Base-by-base conservation (phyloP, 92 coral and sea anemone species). In the Zoanthus gigantus region DNA sequence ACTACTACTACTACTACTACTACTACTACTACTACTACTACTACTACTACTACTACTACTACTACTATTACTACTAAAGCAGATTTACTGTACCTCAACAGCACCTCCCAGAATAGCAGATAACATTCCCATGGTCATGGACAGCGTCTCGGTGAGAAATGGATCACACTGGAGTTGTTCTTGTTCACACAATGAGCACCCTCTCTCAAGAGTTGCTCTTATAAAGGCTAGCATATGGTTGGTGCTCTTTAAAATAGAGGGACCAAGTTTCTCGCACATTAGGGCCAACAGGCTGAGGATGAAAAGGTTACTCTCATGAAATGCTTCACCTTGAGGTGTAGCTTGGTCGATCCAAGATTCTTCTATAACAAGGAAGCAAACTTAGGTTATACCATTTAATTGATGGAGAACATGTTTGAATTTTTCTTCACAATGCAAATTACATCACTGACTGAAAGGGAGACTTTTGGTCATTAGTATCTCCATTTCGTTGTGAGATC, bases 251-350 rank as follows among this genome's bases (percentile, higher is more conserved):
- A 97, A 91, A 77, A 97, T 94, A 28, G 94, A 87, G 12, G 98
- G 98, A 17, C 99, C 99, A 18, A 97, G 95, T 83, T 93, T 97
- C 50, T 97, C 99, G 71, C 98, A 97, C 99, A 97, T 93, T 15
- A 95, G 63, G 31, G 97, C 99, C 71, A 97, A 88, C 28, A 93
- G 90, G 46, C 94, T 92, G 29, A 97, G 91, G 44, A 94, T 94
- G 79, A 97, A 15, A n/a, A 97, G 91, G 77, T 90, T 93, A 29
- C 81, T 85, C 69, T 94, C 87, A 32, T 77, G 17, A 14, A 18
- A 52, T 7, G 14, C 30, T 45, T 76, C 84, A 52, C 61, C 48
- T 0, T 10, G 17, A 37, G 16, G 12, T 54, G 57, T 67, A 5
- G 13, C 87, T 14, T 67, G 68, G 31, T 34, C 69, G 53, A 16